Evolutionary conservation across 2,888 invertebrate genomes (phyloP).

Genomic region (Idaea straminata): DNA sequence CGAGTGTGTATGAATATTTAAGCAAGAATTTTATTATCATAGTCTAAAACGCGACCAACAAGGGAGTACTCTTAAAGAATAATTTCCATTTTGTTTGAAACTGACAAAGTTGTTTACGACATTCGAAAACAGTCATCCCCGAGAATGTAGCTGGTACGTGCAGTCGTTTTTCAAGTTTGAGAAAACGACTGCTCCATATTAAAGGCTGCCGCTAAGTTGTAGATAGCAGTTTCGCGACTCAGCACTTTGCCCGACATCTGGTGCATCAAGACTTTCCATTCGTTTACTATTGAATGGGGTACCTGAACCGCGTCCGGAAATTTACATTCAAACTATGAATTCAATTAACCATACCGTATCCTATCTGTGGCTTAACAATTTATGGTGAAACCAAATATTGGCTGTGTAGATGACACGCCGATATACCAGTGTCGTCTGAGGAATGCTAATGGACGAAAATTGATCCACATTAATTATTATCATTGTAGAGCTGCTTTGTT

Average conservation of each 20-base stretch:
- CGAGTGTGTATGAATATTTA: constrained; percentile 34
- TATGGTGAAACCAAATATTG: constrained; percentile 53
- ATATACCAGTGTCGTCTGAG: constrained; percentile 52
- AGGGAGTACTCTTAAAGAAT: constrained; percentile 45
- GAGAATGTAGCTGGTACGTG: constrained; percentile 41
- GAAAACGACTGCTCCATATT: constrained; percentile 58
- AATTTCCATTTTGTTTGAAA: constrained; percentile 52
- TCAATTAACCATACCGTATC: constrained; percentile 38
- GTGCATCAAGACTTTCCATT: constrained; percentile 46
- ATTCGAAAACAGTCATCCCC: constrained; percentile 49
- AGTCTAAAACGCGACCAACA: constrained; percentile 29
- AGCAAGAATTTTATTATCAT: constrained; percentile 30
- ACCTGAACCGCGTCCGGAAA: constrained; percentile 30
- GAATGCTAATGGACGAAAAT: constrained; percentile 62
- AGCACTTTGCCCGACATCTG: constrained; percentile 55
- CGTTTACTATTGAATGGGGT: constrained; percentile 43
- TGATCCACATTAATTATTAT: constrained; percentile 59
- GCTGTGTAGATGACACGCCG: constrained; percentile 55
- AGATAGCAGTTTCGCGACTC: constrained; percentile 41
- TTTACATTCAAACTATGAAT: constrained; percentile 46
- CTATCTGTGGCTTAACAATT: constrained; percentile 46
- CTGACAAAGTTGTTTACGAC: constrained; percentile 56
- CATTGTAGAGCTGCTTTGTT: constrained; percentile 42
- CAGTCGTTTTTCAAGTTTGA: constrained; percentile 53
- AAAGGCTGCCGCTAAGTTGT: constrained; percentile 55